Evolutionary conservation across 2,888 invertebrate genomes (phyloP).

Genomic region (Clusia tigrina): DNA sequence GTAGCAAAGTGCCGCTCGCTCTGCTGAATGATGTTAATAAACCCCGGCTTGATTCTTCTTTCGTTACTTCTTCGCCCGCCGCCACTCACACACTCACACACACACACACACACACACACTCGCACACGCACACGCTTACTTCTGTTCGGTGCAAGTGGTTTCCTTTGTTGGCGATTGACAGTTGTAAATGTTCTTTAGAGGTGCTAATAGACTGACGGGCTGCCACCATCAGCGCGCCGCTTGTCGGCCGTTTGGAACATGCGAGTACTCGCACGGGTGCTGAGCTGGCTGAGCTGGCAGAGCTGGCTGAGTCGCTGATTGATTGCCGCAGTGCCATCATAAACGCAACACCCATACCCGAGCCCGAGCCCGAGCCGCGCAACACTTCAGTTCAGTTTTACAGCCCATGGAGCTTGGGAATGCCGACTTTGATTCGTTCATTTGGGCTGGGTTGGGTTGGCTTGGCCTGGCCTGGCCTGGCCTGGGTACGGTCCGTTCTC

Average conservation of each 20-base stretch:
- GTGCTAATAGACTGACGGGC: slow-evolving; percentile 55
- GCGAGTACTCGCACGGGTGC: neutral
- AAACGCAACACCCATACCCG: too few species aligned
- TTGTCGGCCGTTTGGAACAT: slow-evolving; percentile 21
- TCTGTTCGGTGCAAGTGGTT: slow-evolving; percentile 20
- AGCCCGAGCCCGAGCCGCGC: neutral
- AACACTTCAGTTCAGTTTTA: too few species aligned
- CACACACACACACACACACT: too few species aligned
- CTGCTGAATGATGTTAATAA: too few species aligned
- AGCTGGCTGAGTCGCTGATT: neutral
- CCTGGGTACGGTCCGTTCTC: too few species aligned
- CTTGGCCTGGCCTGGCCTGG: too few species aligned
- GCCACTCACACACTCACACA: neutral
- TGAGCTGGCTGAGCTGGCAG: neutral
- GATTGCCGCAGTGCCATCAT: slow-evolving; percentile 7
- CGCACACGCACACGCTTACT: neutral
- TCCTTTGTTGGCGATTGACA: slow-evolving; percentile 46
- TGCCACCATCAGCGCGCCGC: slow-evolving; percentile 42
- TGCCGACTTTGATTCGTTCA: slow-evolving; percentile 13
- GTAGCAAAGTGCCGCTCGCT: too few species aligned
- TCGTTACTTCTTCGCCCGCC: too few species aligned
- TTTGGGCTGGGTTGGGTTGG: too few species aligned
- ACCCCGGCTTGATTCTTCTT: too few species aligned
- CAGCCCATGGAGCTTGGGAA: too few species aligned
- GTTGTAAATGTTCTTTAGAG: slow-evolving; percentile 58